phyloP scores from a whole-genome alignment of 2,888 invertebrate species.

The Sabellastarte sp. region DNA sequence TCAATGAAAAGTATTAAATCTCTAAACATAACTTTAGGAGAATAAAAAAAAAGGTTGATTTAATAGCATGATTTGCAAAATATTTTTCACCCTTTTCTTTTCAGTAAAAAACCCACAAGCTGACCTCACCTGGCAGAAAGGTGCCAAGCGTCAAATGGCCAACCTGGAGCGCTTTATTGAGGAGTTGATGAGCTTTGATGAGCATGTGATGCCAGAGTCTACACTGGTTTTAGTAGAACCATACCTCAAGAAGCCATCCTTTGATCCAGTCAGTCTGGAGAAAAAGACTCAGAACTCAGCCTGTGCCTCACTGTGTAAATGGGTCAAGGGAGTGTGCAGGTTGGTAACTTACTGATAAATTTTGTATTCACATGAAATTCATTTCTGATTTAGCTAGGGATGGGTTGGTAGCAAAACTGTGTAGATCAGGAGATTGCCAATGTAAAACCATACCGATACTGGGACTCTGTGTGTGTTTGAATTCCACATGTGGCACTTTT shows the following conservation, averaged over 20 bases:
- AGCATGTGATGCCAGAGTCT: slow-evolving; percentile 52
- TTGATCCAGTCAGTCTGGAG: slow-evolving; percentile 50
- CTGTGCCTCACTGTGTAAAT: slow-evolving; percentile 54
- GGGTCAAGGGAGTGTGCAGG: slow-evolving; percentile 57
- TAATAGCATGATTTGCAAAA: too few relatives aligned
- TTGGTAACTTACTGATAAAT: too few relatives aligned
- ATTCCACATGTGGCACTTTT: too few relatives aligned
- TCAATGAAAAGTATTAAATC: too few relatives aligned
- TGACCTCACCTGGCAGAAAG: slow-evolving; percentile 60
- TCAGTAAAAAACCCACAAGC: slow-evolving; percentile 57
- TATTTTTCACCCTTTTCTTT: too few relatives aligned
- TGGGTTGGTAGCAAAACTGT: too few relatives aligned
- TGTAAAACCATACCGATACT: too few relatives aligned
- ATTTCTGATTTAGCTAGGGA: too few relatives aligned
- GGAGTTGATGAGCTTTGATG: slow-evolving; percentile 58
- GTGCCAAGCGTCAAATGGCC: slow-evolving; percentile 59
- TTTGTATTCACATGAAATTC: too few relatives aligned
- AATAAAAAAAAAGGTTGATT: too few relatives aligned
- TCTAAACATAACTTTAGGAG: too few relatives aligned
- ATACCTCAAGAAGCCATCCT: slow-evolving; percentile 54
- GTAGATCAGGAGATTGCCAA: too few relatives aligned
- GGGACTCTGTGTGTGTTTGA: not conserved
- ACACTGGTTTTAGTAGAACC: slow-evolving; percentile 55
- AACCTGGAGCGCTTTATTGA: slow-evolving; percentile 59
- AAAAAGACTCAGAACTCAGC: slow-evolving; percentile 51